phyloP scores from a whole-genome alignment of 2,888 invertebrate genomes.

The Rhorus exstirpatorius region DNA sequence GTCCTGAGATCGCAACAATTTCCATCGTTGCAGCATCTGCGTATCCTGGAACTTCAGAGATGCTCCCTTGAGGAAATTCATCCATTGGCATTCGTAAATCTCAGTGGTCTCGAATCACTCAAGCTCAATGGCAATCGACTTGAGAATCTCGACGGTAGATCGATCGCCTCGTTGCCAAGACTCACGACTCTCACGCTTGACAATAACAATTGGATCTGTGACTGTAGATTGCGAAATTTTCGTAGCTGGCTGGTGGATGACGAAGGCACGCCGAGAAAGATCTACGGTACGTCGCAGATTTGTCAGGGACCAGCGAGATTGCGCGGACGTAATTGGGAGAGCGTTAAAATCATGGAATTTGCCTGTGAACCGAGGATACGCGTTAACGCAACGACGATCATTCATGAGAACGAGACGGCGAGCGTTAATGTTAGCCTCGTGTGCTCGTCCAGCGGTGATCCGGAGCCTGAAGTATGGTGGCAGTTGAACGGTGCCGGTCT shows the following conservation, averaged over 20 bases:
- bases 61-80: slow-evolving; percentile 93
- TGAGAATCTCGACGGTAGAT: slow-evolving; percentile 89
- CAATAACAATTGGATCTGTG: slow-evolving; percentile 96
- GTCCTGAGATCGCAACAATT: slow-evolving; percentile 92
- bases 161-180: slow-evolving; percentile 91
- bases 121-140: slow-evolving; percentile 94
- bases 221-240: slow-evolving; percentile 94
- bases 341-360: slow-evolving; percentile 91
- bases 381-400: slow-evolving; percentile 86
- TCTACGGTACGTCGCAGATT: slow-evolving; percentile 91
- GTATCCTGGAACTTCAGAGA: slow-evolving; percentile 92
- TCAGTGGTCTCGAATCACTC: slow-evolving; percentile 91
- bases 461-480: slow-evolving; percentile 94
- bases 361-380: slow-evolving; percentile 93
- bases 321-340: slow-evolving; percentile 92
- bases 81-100: slow-evolving; percentile 91
- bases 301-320: slow-evolving; percentile 91
- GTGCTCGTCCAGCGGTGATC: slow-evolving; percentile 94
- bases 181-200: slow-evolving; percentile 93
- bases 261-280: slow-evolving; percentile 88
- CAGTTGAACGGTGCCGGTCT: slow-evolving; percentile 91
- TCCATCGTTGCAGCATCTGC: slow-evolving; percentile 92
- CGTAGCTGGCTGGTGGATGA: slow-evolving; percentile 92
- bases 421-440: slow-evolving; percentile 94
- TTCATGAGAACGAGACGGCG: slow-evolving; percentile 92